Evolutionary conservation across 2,797 vertebrate species (phyloP).

Genomic region (Karalla daura): DNA sequence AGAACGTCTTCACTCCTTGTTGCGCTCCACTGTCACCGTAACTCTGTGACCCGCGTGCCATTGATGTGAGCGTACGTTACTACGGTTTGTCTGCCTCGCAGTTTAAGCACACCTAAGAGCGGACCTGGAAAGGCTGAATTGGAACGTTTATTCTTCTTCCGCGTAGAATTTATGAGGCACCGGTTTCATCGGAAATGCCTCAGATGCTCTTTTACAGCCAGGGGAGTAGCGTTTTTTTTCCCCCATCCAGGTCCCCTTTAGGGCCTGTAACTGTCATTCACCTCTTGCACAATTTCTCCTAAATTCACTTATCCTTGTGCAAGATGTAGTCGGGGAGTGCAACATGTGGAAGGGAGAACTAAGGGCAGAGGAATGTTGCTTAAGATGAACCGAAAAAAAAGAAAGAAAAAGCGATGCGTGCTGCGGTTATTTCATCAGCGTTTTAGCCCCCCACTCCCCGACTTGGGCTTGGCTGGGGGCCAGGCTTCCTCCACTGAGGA

Average conservation of each 20-base stretch:
- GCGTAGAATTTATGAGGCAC: too few relatives aligned
- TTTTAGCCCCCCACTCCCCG: slow-evolving; percentile 26
- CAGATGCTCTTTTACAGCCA: too few relatives aligned
- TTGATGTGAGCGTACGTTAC: too few relatives aligned
- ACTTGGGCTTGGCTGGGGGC: slow-evolving; percentile 38
- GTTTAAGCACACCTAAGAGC: too few relatives aligned
- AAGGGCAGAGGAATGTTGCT: slow-evolving; percentile 35
- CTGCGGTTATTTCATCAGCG: slow-evolving; percentile 46
- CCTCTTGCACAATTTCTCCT: slow-evolving; percentile 33
- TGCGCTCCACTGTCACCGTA: not conserved
- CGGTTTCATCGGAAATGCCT: too few relatives aligned
- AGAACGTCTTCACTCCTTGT: slow-evolving; percentile 14
- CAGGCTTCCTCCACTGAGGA: slow-evolving; percentile 36
- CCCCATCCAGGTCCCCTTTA: too few relatives aligned
- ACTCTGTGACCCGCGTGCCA: too few relatives aligned
- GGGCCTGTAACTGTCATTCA: slow-evolving; percentile 1
- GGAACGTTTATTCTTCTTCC: too few relatives aligned
- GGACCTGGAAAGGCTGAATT: too few relatives aligned
- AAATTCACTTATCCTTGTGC: slow-evolving; percentile 26
- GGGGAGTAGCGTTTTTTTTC: too few relatives aligned
- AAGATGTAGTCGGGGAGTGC: slow-evolving; percentile 23
- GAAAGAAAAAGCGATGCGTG: slow-evolving; percentile 3
- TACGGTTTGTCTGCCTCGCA: not conserved
- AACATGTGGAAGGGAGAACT: slow-evolving; percentile 12
- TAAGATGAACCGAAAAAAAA: slow-evolving; percentile 1